Evolutionary conservation across 2,113 vertebrate genomes (phyloP).

Genomic region (Hypocryptadius cinnamomeus): DNA sequence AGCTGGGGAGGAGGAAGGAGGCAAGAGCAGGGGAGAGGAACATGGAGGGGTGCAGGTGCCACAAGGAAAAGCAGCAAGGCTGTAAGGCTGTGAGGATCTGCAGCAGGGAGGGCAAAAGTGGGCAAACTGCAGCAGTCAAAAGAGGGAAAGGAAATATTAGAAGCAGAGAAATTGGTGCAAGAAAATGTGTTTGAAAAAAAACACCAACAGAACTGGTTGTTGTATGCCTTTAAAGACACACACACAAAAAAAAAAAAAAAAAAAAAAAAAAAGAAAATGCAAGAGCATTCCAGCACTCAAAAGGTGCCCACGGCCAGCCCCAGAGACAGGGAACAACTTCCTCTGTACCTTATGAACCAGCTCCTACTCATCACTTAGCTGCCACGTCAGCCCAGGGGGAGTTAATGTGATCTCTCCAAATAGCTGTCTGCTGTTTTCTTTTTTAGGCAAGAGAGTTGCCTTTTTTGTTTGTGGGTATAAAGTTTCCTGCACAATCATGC

Average conservation of each 20-base stretch:
- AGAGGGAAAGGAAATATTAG: neutral
- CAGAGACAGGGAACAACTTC: neutral
- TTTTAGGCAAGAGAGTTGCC: neutral
- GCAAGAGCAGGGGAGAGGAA: neutral
- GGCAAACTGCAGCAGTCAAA: neutral
- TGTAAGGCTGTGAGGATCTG: neutral
- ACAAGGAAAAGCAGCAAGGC: neutral
- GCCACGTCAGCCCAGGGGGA: neutral
- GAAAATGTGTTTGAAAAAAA: neutral
- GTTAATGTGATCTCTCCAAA: neutral
- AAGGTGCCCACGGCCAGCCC: neutral
- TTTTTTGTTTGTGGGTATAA: neutral
- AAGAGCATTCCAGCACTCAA: neutral
- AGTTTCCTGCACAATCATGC: neutral
- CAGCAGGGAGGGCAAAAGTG: neutral
- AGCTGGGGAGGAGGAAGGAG: neutral
- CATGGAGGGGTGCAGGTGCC: fast-evolving
- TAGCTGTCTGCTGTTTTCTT: neutral
- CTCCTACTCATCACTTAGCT: neutral
- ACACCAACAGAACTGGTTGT: neutral
- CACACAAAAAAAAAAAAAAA: neutral
- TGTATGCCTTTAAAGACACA: neutral
- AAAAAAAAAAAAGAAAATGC: neutral
- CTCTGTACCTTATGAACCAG: neutral
- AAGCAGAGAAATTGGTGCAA: neutral